Percentiles rank a stretch among this genome's conserved stretches.
These are phyloP conservation scores for Pandion haliaetus DNA, from an alignment of 2,113 vertebrate genomes.

Conservation along the genomic window DNA sequence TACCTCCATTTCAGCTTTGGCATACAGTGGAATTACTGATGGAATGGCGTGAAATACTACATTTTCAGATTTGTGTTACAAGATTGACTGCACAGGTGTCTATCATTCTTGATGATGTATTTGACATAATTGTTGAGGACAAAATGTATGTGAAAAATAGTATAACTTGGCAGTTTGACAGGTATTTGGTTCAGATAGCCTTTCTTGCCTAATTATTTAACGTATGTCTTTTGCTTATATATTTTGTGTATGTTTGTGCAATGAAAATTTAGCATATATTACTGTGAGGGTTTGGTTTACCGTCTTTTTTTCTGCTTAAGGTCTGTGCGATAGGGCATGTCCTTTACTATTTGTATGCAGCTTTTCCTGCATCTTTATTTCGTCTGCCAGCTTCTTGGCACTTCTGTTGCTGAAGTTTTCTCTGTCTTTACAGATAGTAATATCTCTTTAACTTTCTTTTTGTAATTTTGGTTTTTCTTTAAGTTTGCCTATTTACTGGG, in stretches of 20 bases:
- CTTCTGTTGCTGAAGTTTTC: constrained; percentile 14
- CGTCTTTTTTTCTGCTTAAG: not conserved
- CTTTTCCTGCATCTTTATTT: not conserved
- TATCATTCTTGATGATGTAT: not conserved
- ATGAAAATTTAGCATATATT: not conserved
- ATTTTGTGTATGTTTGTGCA: not conserved
- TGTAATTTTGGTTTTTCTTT: not conserved
- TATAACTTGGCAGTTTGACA: not conserved
- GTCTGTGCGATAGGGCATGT: not conserved
- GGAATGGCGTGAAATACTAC: not conserved
- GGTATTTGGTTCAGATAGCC: not conserved
- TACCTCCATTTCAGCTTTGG: not conserved
- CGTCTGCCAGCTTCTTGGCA: constrained; percentile 14
- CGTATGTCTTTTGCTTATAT: not conserved
- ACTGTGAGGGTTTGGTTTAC: not conserved
- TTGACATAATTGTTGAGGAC: not conserved
- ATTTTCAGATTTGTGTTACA: not conserved
- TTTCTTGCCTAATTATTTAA: not conserved
- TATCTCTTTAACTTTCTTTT: not conserved
- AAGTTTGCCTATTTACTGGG: not conserved
- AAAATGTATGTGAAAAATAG: not conserved
- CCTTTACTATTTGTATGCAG: not conserved
- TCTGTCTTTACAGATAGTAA: not conserved
- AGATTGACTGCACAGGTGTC: not conserved
- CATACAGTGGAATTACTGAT: not conserved